Evolutionary conservation across 92 coral and sea anemone species (phyloP).

Genomic region (Desmophyllum pertusum): DNA sequence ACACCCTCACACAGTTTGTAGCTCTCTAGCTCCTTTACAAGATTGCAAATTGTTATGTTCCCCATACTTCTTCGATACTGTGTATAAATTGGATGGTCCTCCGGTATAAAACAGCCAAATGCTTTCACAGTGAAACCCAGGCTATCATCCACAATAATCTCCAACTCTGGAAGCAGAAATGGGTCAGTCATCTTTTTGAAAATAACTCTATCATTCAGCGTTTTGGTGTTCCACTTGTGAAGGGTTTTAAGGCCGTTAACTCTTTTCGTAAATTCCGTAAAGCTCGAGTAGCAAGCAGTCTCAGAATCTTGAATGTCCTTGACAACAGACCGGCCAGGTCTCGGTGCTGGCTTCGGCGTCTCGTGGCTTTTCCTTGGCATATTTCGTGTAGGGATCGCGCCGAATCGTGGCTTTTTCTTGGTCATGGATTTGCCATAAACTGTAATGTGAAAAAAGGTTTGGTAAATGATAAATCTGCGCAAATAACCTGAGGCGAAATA

Average conservation of each 20-base stretch:
- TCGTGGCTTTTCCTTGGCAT: slow-evolving; percentile 32
- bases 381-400: slow-evolving; percentile 27
- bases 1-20: background rate
- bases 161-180: slow-evolving; percentile 35
- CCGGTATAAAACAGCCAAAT: slow-evolving; percentile 12
- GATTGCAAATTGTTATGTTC: background rate
- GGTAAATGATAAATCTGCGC: too few species aligned
- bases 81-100: slow-evolving; percentile 3
- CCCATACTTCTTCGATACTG: background rate
- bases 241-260: slow-evolving; percentile 33
- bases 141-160: slow-evolving; percentile 25
- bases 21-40: background rate
- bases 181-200: slow-evolving; percentile 28
- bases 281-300: slow-evolving; percentile 1
- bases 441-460: slow-evolving; percentile 17
- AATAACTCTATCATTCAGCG: slow-evolving; percentile 34
- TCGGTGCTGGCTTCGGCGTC: slow-evolving; percentile 15
- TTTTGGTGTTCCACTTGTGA: slow-evolving; percentile 25
- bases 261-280: background rate
- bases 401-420: slow-evolving; percentile 38
- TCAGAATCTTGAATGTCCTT: background rate
- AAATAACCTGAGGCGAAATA: slow-evolving; percentile 2
- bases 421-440: slow-evolving; percentile 34
- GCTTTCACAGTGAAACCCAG: slow-evolving; percentile 3
- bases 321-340: slow-evolving; percentile 14